Evolutionary conservation across 2,797 vertebrate species (phyloP).

Genomic region (Amphiprion clarkii): DNA sequence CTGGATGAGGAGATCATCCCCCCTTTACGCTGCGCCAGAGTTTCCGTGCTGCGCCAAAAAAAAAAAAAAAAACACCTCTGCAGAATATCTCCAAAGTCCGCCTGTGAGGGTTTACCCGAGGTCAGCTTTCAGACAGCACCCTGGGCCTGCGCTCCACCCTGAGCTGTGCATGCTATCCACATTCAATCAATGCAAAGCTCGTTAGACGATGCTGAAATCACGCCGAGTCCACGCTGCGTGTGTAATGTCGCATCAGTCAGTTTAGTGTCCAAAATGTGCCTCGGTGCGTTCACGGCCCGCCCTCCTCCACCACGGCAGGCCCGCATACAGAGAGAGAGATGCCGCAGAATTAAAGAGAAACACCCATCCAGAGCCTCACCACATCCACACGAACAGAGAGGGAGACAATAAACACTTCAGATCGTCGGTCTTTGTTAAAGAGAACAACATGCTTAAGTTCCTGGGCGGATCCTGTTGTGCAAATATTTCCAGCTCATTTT

Average conservation of each 20-base stretch:
- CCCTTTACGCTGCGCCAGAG: conserved; percentile 30
- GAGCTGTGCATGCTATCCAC: conserved; percentile 20
- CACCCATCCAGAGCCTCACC: conserved; percentile 38
- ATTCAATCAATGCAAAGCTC: conserved; percentile 41
- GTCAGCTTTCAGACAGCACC: conserved; percentile 42
- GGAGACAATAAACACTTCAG: background rate
- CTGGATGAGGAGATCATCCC: conserved; percentile 42
- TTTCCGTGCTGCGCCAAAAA: conserved; percentile 65
- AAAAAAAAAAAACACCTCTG: conserved; percentile 50
- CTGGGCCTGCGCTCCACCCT: conserved; percentile 8
- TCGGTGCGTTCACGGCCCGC: conserved; percentile 69
- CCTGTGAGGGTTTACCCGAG: conserved; percentile 46
- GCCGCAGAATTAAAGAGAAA: conserved; percentile 82
- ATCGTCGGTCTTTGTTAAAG: background rate
- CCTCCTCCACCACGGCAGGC: conserved; percentile 65
- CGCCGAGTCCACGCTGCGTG: conserved; percentile 13
- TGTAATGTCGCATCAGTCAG: conserved; percentile 56
- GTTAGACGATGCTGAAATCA: conserved; percentile 25
- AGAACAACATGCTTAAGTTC: conserved; percentile 5
- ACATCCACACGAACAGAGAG: background rate
- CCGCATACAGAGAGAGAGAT: conserved; percentile 64
- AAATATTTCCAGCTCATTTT: background rate
- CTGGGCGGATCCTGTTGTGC: conserved; percentile 1
- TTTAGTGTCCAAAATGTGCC: conserved; percentile 62
- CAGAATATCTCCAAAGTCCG: conserved; percentile 66